A percentile compares a stretch with the other conserved stretches of the same genome.
Conservation (phyloP, 1,140 invertebrate species). For the Drosophila azteca region DNA sequence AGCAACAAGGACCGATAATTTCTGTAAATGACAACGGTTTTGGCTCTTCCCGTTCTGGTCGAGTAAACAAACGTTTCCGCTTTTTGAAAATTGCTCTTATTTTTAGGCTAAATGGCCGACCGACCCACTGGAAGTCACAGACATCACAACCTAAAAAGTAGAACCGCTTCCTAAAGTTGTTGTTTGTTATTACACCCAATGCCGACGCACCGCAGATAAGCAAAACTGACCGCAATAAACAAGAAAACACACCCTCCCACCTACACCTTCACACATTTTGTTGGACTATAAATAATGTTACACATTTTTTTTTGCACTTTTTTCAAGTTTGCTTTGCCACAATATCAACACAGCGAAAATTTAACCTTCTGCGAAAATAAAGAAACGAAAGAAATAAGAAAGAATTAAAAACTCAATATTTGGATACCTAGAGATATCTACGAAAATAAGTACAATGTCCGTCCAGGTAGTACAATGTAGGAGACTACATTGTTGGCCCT, state of each 20-base stretch:
- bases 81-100: conserved; percentile 76
- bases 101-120: conserved; percentile 34
- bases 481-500: too few relatives aligned
- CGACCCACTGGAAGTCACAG: conserved; percentile 39
- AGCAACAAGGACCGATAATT: not conserved
- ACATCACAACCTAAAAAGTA: conserved; percentile 13
- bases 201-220: not conserved
- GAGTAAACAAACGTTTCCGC: conserved; percentile 71
- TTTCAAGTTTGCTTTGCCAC: conserved; percentile 30
- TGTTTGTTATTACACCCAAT: conserved; percentile 47
- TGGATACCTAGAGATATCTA: too few relatives aligned
- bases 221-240: too few relatives aligned
- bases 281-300: conserved; percentile 60
- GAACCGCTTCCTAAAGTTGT: conserved; percentile 46
- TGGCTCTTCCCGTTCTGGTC: conserved; percentile 54
- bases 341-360: conserved; percentile 42
- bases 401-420: not conserved
- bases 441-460: too few relatives aligned
- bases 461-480: too few relatives aligned
- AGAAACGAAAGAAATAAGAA: not conserved
- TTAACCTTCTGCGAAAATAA: conserved; percentile 30
- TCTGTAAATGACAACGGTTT: conserved; percentile 24
- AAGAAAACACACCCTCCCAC: too few relatives aligned
- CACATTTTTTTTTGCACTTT: conserved; percentile 25
- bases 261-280: conserved; percentile 34